Base-by-base conservation (phyloP, 2,797 vertebrate genomes). In the Pitangus sulphuratus region DNA sequence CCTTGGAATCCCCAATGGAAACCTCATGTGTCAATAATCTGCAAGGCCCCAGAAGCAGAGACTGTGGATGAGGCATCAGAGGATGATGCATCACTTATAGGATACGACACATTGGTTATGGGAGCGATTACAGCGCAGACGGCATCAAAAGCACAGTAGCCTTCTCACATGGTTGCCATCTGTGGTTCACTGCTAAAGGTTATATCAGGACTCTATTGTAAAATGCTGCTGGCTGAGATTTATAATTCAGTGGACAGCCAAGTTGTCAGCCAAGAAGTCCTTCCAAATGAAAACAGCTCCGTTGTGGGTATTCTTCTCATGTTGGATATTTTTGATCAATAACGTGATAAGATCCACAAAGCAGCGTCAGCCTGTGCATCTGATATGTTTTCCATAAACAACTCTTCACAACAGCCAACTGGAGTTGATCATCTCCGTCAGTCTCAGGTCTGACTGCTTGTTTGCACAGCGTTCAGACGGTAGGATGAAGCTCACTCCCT, bases 91-190 rank as follows among this genome's bases (percentile, higher is more conserved):
- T 51, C 58, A 14, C 20, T 62, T 25, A 54, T 1, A 64, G 72
- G 72, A 51, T 20, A 40, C 0, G 13, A 44, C 42, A 68, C 45
- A 39, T 11, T 2, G 6, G 74, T 60, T 47, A 70, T 3, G 3
- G 24, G 26, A 42, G 19, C 1, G 8, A 69, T 72, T 51, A 61
- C 61, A 72, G 56, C 48, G 61, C 91, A 95, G 75, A 86, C 10
- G 25, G 79, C 83, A 81, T 28, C 42, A 71, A 72, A 94, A 86
- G 77, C 83, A 78, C 77, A 89, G 88, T 64, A 56, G 74, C 84
- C 77, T 89, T 79, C 86, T 89, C 90, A 87, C 62, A 70, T 39
- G 77, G 83, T 19, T 77, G 74, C 74, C 80, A 90, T 84, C 77
- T 95, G 94, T 58, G 77, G 17, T 33, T 58, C 58, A 66, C 57